Evolutionary conservation across 2,113 vertebrate genomes (phyloP).

Genomic region (Centrocercus urophasianus): DNA sequence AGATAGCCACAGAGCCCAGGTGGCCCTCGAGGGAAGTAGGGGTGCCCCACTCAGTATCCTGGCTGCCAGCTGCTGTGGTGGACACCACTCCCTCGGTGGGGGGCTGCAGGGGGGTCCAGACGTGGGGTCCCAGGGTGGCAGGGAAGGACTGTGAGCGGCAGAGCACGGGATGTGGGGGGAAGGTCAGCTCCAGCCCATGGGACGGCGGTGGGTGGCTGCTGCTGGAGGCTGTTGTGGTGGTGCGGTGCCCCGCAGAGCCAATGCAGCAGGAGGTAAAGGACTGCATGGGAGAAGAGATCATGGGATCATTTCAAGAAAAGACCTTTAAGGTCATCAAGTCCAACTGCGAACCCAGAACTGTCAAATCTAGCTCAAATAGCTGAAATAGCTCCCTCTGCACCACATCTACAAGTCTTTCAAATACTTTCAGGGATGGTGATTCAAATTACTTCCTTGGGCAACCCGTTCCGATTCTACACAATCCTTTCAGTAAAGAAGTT

Average conservation of each 20-base stretch:
- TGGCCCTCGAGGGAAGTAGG: constrained; percentile 95
- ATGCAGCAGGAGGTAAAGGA: constrained; percentile 98
- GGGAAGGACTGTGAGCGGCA: constrained; percentile 93
- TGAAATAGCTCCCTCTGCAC: too few relatives aligned
- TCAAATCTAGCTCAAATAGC: too few relatives aligned
- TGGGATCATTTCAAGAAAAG: too few relatives aligned
- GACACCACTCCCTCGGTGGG: constrained; percentile 81
- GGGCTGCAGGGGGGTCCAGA: constrained; percentile 74
- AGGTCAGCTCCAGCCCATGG: constrained; percentile 74
- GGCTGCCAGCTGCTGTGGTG: constrained; percentile 89
- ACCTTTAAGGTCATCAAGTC: too few relatives aligned
- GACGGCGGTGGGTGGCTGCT: constrained; percentile 35
- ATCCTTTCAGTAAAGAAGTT: too few relatives aligned
- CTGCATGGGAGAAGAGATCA: constrained; percentile 69
- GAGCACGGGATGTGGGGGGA: constrained; percentile 77
- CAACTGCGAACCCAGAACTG: too few relatives aligned
- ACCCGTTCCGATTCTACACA: too few relatives aligned
- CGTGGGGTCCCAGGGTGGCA: constrained; percentile 67
- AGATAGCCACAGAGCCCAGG: constrained; percentile 92
- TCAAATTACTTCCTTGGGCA: too few relatives aligned
- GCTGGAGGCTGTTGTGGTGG: constrained; percentile 74
- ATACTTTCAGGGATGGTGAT: too few relatives aligned
- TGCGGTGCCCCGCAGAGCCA: constrained; percentile 93
- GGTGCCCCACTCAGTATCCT: constrained; percentile 95
- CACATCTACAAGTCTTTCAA: too few relatives aligned